phyloP scores from a whole-genome alignment of 2,888 invertebrate genomes.

The Mellilla xanthometata region DNA sequence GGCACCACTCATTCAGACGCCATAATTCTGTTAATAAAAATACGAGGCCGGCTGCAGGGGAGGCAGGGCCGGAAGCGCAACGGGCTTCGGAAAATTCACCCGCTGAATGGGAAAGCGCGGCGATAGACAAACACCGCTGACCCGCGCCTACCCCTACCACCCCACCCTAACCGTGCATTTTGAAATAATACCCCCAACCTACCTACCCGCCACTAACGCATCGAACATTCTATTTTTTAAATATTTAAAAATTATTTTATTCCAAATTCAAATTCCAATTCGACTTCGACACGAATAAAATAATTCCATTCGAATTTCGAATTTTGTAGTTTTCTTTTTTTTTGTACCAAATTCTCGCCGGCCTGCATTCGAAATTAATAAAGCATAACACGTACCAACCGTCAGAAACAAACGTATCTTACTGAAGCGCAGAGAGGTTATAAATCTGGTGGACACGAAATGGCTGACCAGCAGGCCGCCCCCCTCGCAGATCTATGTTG shows the following conservation, averaged over 20 bases:
- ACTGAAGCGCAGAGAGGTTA: slow-evolving; percentile 71
- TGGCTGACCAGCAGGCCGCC: slow-evolving; percentile 70
- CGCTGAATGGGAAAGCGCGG: slow-evolving; percentile 79
- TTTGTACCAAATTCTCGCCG: slow-evolving; percentile 20
- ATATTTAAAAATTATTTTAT: neutral
- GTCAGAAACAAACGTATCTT: slow-evolving; percentile 69
- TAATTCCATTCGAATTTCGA: neutral
- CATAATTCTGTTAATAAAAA: slow-evolving; percentile 81
- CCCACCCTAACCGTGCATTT: slow-evolving; percentile 62
- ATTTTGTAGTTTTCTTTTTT: slow-evolving; percentile 1
- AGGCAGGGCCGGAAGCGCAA: slow-evolving; percentile 62
- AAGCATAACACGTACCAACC: slow-evolving; percentile 35
- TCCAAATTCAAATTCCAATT: neutral
- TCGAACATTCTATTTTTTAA: slow-evolving; percentile 47
- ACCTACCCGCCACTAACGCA: slow-evolving; percentile 11
- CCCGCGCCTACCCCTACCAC: slow-evolving; percentile 46
- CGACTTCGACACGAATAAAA: neutral
- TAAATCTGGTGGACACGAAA: slow-evolving; percentile 81
- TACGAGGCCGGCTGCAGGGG: slow-evolving; percentile 59
- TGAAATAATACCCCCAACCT: slow-evolving; percentile 70
- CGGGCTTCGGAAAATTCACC: slow-evolving; percentile 80
- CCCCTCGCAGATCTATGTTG: slow-evolving; percentile 67
- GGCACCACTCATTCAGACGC: slow-evolving; percentile 70
- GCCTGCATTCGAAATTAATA: slow-evolving; percentile 33
- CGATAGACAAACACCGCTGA: slow-evolving; percentile 79